Base-by-base conservation (phyloP, 2,113 vertebrate genomes). In the Malurus alboscapulatus region DNA sequence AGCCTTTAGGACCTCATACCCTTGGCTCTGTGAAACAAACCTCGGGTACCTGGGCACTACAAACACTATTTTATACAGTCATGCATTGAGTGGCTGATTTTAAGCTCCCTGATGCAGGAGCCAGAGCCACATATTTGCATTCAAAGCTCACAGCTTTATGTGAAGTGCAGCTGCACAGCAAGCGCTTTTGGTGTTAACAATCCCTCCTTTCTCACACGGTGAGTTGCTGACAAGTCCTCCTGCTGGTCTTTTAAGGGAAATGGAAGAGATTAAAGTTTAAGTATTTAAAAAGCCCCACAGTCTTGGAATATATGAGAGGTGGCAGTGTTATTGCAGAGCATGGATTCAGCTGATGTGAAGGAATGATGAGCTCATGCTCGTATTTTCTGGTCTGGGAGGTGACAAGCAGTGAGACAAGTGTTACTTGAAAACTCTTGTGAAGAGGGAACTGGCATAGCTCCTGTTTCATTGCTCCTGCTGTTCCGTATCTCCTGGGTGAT, bases 241-340 rank as follows among this genome's bases (percentile, higher is more conserved):
- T 90, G 71, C 75, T 94, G 66, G 53, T 53, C 62, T 90, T 94
- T 73, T 50, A 53, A 79, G 72, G 32, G 58, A 93, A 94, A 88
- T 72, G 45, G 58, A 59, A 58, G n/a, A 89, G 32, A 81, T 63
- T 71, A 25, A 84, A 53, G 27, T 48, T 58, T 34, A 66, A 78
- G 21, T 86, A 27, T 75, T 72, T 66, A 25, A 82, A 91, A 68
- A 55, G 32, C 2, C 6, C 17, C 14, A 36, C 29, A 19, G 30
- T 68, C 45, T 47, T 85, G 53, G 48, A 68, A 63, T 63, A 26
- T 24, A 9, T 59, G 36, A 79, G 34, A 90, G n/a, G 27, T 53
- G 45, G 26, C 61, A 63, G 57, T 2, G 0, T 67, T 74, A 87
- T 29, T 72, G 71, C n/a, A 55, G 78, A 63, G 47, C 36, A 27